Conservation (phyloP, 1,140 invertebrate species). For the Leptinotarsa undecemlineata region DNA sequence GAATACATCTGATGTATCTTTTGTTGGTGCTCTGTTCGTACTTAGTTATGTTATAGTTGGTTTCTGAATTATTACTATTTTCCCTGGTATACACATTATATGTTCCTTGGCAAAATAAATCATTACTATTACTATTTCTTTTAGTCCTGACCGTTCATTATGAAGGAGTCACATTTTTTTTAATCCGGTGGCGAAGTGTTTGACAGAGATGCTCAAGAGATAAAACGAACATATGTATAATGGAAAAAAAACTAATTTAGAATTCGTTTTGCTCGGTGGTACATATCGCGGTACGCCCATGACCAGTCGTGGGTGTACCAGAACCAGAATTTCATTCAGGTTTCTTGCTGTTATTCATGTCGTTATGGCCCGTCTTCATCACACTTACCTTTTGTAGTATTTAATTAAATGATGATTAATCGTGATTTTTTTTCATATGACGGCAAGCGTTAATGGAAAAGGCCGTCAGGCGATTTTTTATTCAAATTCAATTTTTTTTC, state of each 20-base stretch:
- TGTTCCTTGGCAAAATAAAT: no score
- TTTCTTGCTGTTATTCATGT: conserved; percentile 38
- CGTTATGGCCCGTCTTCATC: conserved; percentile 37
- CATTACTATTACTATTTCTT: no score
- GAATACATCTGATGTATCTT: no score
- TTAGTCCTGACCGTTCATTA: no score
- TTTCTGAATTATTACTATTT: no score
- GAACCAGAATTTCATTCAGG: conserved; percentile 39
- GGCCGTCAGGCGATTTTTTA: conserved; percentile 16
- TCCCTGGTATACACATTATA: no score
- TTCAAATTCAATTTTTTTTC: conserved; percentile 17
- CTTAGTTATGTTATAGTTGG: no score
- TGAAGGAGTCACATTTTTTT: no score
- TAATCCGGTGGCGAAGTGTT: no score
- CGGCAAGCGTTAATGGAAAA: conserved; percentile 13
- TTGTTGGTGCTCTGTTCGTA: no score
- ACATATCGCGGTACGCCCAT: conserved; percentile 23
- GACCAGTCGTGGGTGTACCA: conserved; percentile 34
- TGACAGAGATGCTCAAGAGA: no score
- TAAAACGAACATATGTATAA: no score
- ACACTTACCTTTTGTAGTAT: conserved; percentile 33
- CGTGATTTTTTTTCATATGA: conserved; percentile 21
- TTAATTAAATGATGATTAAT: conserved; percentile 28
- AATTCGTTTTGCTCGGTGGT: not conserved
- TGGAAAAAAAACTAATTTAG: not conserved